A percentile compares a stretch with the other conserved stretches of the same genome.
Conservation (phyloP, 2,888 invertebrate genomes). For the Heteropelma amictum region DNA sequence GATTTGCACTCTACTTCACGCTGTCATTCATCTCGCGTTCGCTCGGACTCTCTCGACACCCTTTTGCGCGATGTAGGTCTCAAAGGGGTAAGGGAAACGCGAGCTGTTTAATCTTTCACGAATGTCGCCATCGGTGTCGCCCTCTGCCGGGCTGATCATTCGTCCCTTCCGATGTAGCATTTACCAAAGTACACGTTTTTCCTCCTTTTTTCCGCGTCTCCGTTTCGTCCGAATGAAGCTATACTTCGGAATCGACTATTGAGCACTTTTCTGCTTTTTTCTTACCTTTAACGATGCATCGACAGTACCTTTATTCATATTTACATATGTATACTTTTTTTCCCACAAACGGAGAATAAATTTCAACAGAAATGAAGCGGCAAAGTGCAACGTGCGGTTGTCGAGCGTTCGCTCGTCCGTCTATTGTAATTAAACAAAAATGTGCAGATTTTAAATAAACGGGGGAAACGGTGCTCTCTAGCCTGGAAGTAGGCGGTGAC, state of each 20-base stretch:
- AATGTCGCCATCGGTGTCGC: not conserved
- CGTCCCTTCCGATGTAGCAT: no score
- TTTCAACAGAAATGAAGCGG: not conserved
- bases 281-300: no score
- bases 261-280: no score
- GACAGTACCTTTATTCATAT: no score
- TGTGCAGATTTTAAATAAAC: constrained; percentile 52
- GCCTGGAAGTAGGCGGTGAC: constrained; percentile 54
- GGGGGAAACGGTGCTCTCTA: constrained; percentile 46
- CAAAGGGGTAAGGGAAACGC: not conserved
- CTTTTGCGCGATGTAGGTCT: constrained; percentile 6
- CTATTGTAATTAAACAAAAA: constrained; percentile 46
- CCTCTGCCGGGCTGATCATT: no score
- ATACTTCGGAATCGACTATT: no score
- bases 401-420: constrained; percentile 14
- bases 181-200: no score
- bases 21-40: constrained; percentile 40
- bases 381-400: constrained; percentile 9
- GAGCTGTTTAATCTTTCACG: constrained; percentile 37
- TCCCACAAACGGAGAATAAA: not conserved
- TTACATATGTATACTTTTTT: not conserved
- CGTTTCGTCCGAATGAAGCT: no score
- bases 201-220: no score
- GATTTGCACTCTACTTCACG: constrained; percentile 1
- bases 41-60: constrained; percentile 32